Conservation (phyloP, 2,113 vertebrate genomes). For the Columba janthina region DNA sequence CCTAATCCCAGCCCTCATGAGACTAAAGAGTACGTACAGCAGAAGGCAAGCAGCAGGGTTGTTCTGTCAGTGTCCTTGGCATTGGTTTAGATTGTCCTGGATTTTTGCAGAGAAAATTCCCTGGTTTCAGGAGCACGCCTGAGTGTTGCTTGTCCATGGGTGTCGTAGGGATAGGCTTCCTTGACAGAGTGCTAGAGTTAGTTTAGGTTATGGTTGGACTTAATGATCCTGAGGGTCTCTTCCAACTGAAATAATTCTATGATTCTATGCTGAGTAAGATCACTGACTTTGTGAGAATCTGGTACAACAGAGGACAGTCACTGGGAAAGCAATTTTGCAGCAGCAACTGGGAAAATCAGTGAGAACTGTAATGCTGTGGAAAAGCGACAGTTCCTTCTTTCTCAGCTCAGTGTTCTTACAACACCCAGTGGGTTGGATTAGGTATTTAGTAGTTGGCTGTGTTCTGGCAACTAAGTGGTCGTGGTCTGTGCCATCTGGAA, state of each 20-base stretch:
- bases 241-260: no score
- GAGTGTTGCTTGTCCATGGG: rapidly evolving
- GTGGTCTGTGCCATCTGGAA: slow-evolving; percentile 3
- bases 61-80: background rate
- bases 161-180: background rate
- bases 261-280: background rate
- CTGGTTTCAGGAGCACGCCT: background rate
- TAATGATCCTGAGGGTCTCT: no score
- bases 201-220: no score
- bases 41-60: background rate
- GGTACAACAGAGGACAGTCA: background rate
- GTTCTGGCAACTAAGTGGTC: background rate
- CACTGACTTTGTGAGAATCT: background rate
- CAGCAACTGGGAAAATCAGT: background rate
- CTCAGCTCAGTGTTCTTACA: background rate
- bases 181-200: background rate
- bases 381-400: background rate
- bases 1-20: slow-evolving; percentile 87
- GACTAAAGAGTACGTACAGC: slow-evolving; percentile 80
- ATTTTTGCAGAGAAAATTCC: background rate
- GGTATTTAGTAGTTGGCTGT: background rate
- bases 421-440: background rate
- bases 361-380: background rate
- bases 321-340: background rate
- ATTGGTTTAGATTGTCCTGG: background rate